Conservation (phyloP, 2,797 vertebrate species). For the Falco concolor region DNA sequence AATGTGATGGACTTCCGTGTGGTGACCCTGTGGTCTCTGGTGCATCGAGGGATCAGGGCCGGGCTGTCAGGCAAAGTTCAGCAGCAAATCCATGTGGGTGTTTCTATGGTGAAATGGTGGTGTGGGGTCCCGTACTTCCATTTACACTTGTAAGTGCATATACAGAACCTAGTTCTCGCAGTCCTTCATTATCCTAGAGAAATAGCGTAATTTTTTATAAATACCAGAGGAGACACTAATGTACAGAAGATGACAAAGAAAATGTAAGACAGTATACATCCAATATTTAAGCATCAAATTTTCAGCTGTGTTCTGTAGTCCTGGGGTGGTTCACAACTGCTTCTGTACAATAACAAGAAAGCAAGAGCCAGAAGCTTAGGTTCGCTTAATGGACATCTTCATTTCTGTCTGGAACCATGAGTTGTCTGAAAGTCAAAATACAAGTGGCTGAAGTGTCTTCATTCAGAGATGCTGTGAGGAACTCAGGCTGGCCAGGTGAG, state of each 20-base stretch:
- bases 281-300: background rate
- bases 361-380: background rate
- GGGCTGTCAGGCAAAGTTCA: background rate
- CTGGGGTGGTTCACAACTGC: background rate
- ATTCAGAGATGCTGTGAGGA: background rate
- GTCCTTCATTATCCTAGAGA: background rate
- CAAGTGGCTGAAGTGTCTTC: background rate
- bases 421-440: background rate
- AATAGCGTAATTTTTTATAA: background rate
- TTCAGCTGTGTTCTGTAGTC: background rate
- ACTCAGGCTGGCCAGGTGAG: background rate
- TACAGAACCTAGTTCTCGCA: background rate
- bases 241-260: background rate
- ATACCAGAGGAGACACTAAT: background rate
- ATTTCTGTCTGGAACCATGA: background rate
- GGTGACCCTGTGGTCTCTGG: rapidly evolving
- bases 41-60: background rate
- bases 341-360: background rate
- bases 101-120: background rate
- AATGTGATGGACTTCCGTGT: rapidly evolving
- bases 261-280: background rate
- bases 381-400: background rate
- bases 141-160: background rate
- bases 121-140: background rate
- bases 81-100: background rate